These are phyloP conservation scores for Micronisus gabar DNA, from an alignment of 2,113 vertebrate species.

Conservation along the genomic window DNA sequence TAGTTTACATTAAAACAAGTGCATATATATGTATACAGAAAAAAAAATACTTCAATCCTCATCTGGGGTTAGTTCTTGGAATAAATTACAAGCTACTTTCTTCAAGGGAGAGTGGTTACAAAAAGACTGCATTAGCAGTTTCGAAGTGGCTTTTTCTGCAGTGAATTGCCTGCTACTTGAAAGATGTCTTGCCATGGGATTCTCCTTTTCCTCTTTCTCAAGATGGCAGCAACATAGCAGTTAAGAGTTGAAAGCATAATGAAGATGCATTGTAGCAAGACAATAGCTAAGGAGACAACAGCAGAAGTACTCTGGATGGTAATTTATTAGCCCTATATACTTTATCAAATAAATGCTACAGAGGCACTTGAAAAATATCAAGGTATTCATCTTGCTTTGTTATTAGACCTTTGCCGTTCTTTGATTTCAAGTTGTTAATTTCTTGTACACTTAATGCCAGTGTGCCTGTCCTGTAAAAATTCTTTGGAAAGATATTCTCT, in stretches of 20 bases:
- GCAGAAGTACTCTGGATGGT: neutral
- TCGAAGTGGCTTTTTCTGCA: neutral
- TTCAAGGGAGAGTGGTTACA: neutral
- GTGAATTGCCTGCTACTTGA: neutral
- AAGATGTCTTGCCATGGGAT: neutral
- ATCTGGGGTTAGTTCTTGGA: neutral
- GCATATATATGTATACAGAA: rapidly evolving
- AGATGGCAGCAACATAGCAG: neutral
- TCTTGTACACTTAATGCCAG: neutral
- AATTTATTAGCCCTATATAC: neutral
- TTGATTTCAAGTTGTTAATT: neutral
- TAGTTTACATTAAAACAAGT: neutral
- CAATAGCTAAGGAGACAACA: neutral
- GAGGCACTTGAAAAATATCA: neutral
- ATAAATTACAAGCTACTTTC: neutral
- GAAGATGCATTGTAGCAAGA: neutral
- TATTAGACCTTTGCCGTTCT: neutral
- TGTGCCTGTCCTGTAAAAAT: neutral
- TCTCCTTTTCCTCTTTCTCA: neutral
- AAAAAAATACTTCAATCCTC: neutral
- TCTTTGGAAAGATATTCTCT: neutral
- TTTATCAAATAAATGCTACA: neutral
- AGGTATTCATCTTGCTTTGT: neutral
- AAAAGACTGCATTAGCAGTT: neutral
- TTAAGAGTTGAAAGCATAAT: neutral